Evolutionary conservation across 2,797 vertebrate genomes (phyloP), one percentile per base, ranked within the genome.

Genomic region (Intellagama lesueurii): DNA sequence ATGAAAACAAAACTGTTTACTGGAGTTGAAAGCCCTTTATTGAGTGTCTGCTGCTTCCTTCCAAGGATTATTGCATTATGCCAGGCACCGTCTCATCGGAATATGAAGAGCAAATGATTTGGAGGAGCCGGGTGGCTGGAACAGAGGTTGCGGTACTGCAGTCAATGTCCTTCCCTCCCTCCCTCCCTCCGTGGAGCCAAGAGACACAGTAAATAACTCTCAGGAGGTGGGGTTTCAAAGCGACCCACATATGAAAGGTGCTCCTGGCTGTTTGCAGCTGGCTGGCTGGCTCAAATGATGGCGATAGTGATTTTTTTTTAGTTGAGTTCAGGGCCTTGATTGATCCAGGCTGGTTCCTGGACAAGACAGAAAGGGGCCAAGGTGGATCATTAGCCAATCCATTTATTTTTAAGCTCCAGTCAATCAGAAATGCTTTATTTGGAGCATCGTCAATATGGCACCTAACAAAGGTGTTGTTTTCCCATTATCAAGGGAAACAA

Each of bases 1-100:
- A 83, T 86, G 60, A 86, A 83, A 66, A 94, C 92, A 8, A 86
- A 81, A 90, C 91, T 0, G 56, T 84, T 90, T 47, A 82, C 92
- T 91, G 68, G 81, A 87, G 92, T 89, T 88, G 92, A 85, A 60
- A 82, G 91, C 83, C 85, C 85, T 89, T 90, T 87, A 64, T 47
- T 32, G 87, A 0, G 79, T 56, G 87, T 47, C 0, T 5, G 6
- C 2, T 0, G n/a, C 1, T n/a, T 49, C 94, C 92, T 68, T 84
- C 83, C 40, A 22, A 49, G 2, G 8, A 4, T 12, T 47, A 72
- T 4, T 44, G 91, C 78, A 0, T 81, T 47, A 85, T n/a, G 32
- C 1, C 4, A 35, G 79, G 64, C 22, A 66, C 90, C 56, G 84
- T 60, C 52, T 56, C 89, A 49, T 68, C 85, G 7, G 87, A 14